These are phyloP conservation scores for Dicyrtomina minuta DNA, from an alignment of 2,888 invertebrate species.

Conservation along the genomic window DNA sequence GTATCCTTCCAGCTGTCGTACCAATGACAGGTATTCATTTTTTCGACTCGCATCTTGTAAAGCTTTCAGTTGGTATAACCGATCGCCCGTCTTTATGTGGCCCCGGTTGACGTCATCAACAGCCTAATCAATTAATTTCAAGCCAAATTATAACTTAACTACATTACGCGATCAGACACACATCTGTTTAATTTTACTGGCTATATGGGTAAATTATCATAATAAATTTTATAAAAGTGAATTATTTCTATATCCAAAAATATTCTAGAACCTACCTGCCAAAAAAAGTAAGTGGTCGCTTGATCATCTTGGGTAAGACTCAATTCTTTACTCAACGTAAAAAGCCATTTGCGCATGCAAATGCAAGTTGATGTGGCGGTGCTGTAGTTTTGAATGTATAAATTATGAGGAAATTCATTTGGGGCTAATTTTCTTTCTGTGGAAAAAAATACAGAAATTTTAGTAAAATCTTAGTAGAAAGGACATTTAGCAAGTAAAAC, in stretches of 20 bases:
- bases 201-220: neutral
- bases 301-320: conserved; percentile 69
- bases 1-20: conserved; percentile 85
- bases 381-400: conserved; percentile 98
- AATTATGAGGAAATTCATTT: conserved; percentile 92
- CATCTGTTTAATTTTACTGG: neutral
- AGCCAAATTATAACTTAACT: neutral
- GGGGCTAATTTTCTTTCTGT: conserved; percentile 91
- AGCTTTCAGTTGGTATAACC: conserved; percentile 93
- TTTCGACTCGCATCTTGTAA: conserved; percentile 87
- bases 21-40: conserved; percentile 79
- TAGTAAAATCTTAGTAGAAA: no score
- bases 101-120: conserved; percentile 95
- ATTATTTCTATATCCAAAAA: neutral
- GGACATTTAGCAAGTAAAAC: no score
- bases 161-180: neutral
- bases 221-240: neutral
- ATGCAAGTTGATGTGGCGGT: conserved; percentile 95
- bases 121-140: conserved; percentile 60
- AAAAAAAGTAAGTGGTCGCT: conserved; percentile 81
- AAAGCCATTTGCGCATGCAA: conserved; percentile 83
- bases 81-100: conserved; percentile 82
- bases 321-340: conserved; percentile 70
- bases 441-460: conserved; percentile 51
- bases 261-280: conserved; percentile 65